Evolutionary conservation across 2,113 vertebrate species (phyloP).

Genomic region (Chunga burmeisteri): DNA sequence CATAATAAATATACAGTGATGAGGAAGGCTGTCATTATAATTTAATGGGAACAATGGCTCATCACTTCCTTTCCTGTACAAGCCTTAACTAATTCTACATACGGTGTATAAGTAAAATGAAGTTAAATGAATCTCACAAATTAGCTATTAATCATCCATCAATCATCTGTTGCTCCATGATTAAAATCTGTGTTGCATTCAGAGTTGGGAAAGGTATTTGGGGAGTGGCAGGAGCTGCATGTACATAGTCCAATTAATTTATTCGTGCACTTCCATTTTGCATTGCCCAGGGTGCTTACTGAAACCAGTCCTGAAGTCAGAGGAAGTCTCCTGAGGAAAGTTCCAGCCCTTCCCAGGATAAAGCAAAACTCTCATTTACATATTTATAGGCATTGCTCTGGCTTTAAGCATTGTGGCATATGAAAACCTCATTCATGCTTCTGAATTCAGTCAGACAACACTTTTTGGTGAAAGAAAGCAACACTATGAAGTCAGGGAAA

Average conservation of each 20-base stretch:
- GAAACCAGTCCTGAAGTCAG: conserved; percentile 33
- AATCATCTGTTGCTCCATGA: conserved; percentile 74
- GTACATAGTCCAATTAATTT: conserved; percentile 49
- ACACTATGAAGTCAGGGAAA: not conserved
- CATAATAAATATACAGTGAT: conserved; percentile 83
- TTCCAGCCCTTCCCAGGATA: not conserved
- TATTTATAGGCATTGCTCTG: not conserved
- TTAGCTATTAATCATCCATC: conserved; percentile 73
- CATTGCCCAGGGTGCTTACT: not conserved
- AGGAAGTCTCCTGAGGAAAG: conserved; percentile 20
- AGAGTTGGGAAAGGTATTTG: conserved; percentile 57
- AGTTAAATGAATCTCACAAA: conserved; percentile 74
- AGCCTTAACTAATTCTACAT: conserved; percentile 80
- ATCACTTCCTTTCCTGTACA: conserved; percentile 77
- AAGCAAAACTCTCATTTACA: conserved; percentile 39
- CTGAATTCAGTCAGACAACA: not conserved
- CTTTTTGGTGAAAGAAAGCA: not conserved
- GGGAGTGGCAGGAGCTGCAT: conserved; percentile 43
- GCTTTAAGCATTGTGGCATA: not conserved
- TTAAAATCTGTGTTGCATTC: conserved; percentile 67
- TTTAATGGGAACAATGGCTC: conserved; percentile 82
- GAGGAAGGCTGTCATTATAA: conserved; percentile 84
- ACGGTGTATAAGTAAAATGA: conserved; percentile 78
- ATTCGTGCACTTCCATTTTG: not conserved
- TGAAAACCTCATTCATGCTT: conserved; percentile 7